Percentiles rank a stretch among this genome's conserved stretches.
phyloP scores from a whole-genome alignment of 2,797 vertebrate genomes.

The Micrastur ruficollis region DNA sequence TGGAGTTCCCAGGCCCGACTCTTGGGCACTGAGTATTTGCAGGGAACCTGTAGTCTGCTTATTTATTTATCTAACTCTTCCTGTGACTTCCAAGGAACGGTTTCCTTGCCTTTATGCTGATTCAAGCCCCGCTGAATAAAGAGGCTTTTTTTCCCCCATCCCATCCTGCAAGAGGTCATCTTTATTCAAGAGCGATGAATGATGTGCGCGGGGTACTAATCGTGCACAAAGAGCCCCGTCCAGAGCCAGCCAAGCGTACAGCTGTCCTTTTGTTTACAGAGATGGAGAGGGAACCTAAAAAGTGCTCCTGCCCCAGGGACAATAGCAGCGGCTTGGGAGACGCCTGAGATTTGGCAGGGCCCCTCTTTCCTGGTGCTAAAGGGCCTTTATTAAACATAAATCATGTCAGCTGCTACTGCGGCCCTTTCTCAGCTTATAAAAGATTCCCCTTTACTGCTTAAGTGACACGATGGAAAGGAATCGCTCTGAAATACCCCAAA shows the following conservation, averaged over 20 bases:
- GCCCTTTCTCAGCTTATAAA: conserved; percentile 59
- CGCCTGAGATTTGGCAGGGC: conserved; percentile 61
- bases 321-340: conserved; percentile 4
- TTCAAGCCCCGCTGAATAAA: conserved; percentile 51
- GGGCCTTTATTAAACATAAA: conserved; percentile 63
- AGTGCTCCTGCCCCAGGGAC: conserved; percentile 41
- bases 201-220: conserved; percentile 59
- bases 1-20: neutral
- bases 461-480: conserved; percentile 36
- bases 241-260: conserved; percentile 70
- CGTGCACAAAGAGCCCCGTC: conserved; percentile 52
- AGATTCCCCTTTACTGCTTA: conserved; percentile 22
- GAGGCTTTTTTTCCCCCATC: conserved; percentile 6
- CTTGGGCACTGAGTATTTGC: neutral
- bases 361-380: conserved; percentile 27
- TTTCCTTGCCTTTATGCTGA: conserved; percentile 44
- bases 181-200: conserved; percentile 71
- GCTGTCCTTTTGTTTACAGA: conserved; percentile 74
- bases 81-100: conserved; percentile 44
- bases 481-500: neutral
- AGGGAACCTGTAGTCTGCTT: conserved; percentile 19
- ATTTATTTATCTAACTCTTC: conserved; percentile 45
- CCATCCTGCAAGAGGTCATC: conserved; percentile 48
- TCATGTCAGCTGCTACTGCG: conserved; percentile 33
- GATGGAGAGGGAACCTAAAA: conserved; percentile 52